Evolutionary conservation across 2,888 invertebrate genomes (phyloP), one percentile per base, ranked within the genome.

Genomic region (Polyploca ridens): DNA sequence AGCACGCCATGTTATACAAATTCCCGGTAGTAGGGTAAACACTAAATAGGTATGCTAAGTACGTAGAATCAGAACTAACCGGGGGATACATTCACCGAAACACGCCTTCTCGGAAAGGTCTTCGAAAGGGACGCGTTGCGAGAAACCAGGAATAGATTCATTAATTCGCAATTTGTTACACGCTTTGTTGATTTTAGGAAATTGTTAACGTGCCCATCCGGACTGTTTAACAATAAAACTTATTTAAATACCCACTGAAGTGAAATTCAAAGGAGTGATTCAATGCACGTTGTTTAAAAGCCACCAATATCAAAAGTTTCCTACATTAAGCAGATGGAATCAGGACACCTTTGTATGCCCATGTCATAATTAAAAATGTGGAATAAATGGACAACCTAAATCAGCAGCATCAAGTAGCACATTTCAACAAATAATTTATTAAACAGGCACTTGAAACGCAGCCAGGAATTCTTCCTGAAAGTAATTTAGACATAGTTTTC

Each of bases 401-500:
- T 54, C 10, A 10, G 3, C 8, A 49, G 49, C 49, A n/a, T 49
- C 7, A 14, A 13, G n/a, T 60, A 7, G 8, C 3, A 61, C 41
- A 38, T 61, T 44, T 41, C 19, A 19, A 5, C 41, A 61, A 27
- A 33, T 13, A 61, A 61, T 44, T 41, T 41, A 41, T 61, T 27
- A 44, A 41, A 11, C 41, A 13, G 35, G 14, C 27, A 19, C 14
- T 41, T 82, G 81, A 78, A 72, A 69, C 68, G 46, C 57, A 27
- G 77, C 78, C 80, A 77, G 61, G 13, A 38, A 38, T 61, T 63
- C 65, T 69, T 69, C 63, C 66, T 27, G 64, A 61, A 66, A 66
- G 57, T 62, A 76, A 76, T 77, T 75, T 71, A 77, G 74, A 78
- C 69, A 69, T 67, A 41, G 14, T 63, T 75, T 74, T 70, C 69